These are phyloP conservation scores for Sialis fuliginosa DNA, from an alignment of 2,888 invertebrate genomes.

Conservation along the genomic window DNA sequence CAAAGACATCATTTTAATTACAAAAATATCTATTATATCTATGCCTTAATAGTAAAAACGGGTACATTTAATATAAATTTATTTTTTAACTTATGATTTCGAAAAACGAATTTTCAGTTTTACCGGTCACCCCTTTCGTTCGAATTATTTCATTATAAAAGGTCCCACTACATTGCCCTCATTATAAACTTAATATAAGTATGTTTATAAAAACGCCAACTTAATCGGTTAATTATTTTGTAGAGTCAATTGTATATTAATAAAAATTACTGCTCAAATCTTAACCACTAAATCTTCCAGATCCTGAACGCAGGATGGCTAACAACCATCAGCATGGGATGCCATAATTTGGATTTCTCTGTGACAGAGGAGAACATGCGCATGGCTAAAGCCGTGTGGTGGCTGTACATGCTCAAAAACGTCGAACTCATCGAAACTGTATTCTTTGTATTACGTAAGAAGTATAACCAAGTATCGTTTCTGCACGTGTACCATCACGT, in stretches of 20 bases:
- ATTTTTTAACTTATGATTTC: too few species aligned
- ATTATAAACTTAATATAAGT: too few species aligned
- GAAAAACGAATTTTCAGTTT: too few species aligned
- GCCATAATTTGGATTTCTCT: slow-evolving; percentile 54
- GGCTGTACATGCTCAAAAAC: slow-evolving; percentile 43
- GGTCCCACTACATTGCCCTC: too few species aligned
- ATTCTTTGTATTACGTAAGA: slow-evolving; percentile 55
- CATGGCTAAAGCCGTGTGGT: slow-evolving; percentile 33
- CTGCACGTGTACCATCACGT: slow-evolving; percentile 60
- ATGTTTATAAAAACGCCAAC: too few species aligned
- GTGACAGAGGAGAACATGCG: slow-evolving; percentile 33
- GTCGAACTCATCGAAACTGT: slow-evolving; percentile 49
- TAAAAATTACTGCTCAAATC: neutral
- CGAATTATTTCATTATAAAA: too few species aligned
- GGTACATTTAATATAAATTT: too few species aligned
- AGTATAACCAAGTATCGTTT: slow-evolving; percentile 48
- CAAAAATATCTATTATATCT: too few species aligned
- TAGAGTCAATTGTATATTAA: too few species aligned
- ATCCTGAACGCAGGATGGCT: slow-evolving; percentile 46
- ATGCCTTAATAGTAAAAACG: too few species aligned
- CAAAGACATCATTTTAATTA: too few species aligned
- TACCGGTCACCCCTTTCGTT: too few species aligned
- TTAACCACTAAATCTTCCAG: slow-evolving; percentile 22
- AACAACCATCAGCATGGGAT: slow-evolving; percentile 40
- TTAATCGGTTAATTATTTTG: neutral